These are phyloP conservation scores for Rhinoraja longicauda DNA, from an alignment of 2,797 vertebrate genomes.

Conservation along the genomic window DNA sequence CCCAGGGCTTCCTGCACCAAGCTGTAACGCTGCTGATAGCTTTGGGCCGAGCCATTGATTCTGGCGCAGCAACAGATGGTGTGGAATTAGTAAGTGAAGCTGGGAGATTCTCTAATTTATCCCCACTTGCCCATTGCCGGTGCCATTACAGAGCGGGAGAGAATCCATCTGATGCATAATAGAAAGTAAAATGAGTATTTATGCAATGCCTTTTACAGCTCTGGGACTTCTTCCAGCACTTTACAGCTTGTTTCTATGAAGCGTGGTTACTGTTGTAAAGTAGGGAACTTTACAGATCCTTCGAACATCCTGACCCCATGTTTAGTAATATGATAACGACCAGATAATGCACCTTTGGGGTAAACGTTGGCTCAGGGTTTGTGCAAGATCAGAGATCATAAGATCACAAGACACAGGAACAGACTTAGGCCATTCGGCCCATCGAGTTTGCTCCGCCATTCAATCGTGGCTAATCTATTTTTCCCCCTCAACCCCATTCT, in stretches of 20 bases:
- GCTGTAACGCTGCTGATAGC: constrained; percentile 68
- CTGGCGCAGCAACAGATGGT: constrained; percentile 57
- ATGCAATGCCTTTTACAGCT: not conserved
- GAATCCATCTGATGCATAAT: not conserved
- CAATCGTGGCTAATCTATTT: too few species aligned
- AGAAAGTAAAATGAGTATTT: not conserved
- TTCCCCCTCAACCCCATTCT: too few species aligned
- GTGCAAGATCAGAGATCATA: too few species aligned
- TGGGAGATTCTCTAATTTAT: constrained; percentile 28
- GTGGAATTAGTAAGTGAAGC: constrained; percentile 73
- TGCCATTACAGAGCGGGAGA: not conserved
- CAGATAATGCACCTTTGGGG: not conserved
- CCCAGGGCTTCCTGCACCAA: constrained; percentile 57
- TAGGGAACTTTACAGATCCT: not conserved
- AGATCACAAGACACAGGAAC: too few species aligned
- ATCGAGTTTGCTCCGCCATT: too few species aligned
- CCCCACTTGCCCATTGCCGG: not conserved
- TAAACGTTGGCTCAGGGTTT: not conserved
- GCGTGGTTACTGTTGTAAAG: not conserved
- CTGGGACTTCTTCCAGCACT: not conserved
- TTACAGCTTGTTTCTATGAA: not conserved
- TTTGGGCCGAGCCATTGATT: constrained; percentile 62
- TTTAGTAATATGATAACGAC: not conserved
- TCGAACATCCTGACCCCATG: not conserved
- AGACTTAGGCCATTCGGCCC: too few species aligned